Conservation (phyloP, 1,140 invertebrate genomes). For the Macrobrachium rosenbergii region DNA sequence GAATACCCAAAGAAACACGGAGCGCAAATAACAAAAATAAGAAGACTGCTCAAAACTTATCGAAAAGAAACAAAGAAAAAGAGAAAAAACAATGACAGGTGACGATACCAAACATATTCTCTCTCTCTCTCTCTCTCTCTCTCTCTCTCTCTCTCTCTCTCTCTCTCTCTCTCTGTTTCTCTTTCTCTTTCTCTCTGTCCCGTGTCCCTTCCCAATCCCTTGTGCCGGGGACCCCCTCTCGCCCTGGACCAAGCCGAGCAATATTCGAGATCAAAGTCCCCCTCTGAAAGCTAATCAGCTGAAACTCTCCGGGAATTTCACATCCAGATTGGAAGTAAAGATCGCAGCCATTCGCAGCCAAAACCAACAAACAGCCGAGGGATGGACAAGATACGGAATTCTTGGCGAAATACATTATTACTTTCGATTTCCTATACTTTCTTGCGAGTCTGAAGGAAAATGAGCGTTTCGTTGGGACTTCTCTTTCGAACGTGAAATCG, state of each 20-base stretch:
- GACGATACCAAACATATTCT: background rate
- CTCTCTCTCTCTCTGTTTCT: slow-evolving; percentile 15
- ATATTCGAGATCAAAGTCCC: background rate
- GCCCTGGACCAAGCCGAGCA: background rate
- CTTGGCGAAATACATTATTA: too few relatives aligned
- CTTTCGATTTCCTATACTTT: too few relatives aligned
- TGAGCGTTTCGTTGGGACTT: too few relatives aligned
- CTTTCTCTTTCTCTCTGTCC: slow-evolving; percentile 18
- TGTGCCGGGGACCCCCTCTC: background rate
- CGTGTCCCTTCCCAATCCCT: background rate
- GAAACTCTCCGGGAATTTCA: too few relatives aligned
- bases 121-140: slow-evolving; percentile 20
- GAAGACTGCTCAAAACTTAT: background rate
- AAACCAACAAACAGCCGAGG: too few relatives aligned
- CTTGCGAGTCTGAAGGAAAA: too few relatives aligned
- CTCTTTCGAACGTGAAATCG: too few relatives aligned
- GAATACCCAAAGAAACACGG: background rate
- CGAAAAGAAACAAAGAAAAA: background rate
- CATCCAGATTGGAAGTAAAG: too few relatives aligned
- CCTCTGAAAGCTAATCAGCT: too few relatives aligned
- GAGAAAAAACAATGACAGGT: background rate
- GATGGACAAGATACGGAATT: too few relatives aligned
- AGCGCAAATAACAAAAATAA: background rate
- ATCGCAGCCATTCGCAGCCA: too few relatives aligned
- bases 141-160: slow-evolving; percentile 10